Base-by-base conservation (phyloP, 2,113 vertebrate genomes). In the Lycaon pictus region DNA sequence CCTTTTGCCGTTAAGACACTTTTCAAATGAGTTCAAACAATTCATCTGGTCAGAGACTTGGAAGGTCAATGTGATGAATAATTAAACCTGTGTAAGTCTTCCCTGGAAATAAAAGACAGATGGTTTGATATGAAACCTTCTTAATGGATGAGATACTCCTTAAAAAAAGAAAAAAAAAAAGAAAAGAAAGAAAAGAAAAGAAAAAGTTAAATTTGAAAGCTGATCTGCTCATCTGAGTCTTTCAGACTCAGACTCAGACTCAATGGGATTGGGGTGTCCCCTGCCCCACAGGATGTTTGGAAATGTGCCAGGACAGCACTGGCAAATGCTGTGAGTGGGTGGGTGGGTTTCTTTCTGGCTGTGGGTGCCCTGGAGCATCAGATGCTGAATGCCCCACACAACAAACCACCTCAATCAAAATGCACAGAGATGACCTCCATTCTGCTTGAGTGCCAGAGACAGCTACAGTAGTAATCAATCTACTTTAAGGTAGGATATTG, bases 21-120 rank as follows among this genome's bases (percentile, higher is more conserved):
- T 76, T 88, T 84, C 16, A 92, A 65, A 56, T 80, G 84, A 69
- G 19, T 65, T 85, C 7, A 79, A 72, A 48, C 9, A 94, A 29
- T 72, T 83, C 48, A 55, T 88, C 71, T 80, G 48, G 55, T 63
- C 72, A 69, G 62, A 84, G 79, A 51, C 16, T n/a, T 27, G 48
- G 58, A 92, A 94, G 79, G 43, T 82, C 72, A 55, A 67, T 55
- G 22, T 29, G 79, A 82, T 55, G 48, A 89, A 65, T 35, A 83
- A 90, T 90, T 96, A 82, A 86, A 43, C 25, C 23, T 56, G 60
- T 23, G 1, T 12, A 53, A 72, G 79, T 35, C 53, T 97, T 82
- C 48, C 32, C 20, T 83, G 60, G 29, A 79, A 90, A 60, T 60
- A 51, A 95, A 71, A 69, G 13, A 12, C 60, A 51, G 29, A 16